Evolutionary conservation across 2,113 vertebrate genomes (phyloP), one percentile per base, ranked within the genome.

Genomic region (Misgurnus mizolepis): DNA sequence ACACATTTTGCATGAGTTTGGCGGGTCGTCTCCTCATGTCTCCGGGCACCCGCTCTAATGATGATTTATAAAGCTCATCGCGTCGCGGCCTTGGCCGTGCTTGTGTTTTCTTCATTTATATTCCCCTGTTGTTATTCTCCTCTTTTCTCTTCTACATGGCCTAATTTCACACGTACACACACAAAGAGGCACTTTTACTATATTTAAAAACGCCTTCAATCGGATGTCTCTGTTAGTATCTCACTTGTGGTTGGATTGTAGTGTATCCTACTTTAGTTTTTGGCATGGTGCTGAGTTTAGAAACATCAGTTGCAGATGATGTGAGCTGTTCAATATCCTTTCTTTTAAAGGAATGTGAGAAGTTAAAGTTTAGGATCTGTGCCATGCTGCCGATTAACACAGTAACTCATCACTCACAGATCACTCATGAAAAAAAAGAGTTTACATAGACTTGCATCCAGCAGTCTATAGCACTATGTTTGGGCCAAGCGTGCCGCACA

Each of bases 11-110:
- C 60, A 64, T 80, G 69, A 56, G 61, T 74, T 56, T 67, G 50
- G 61, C 10, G 68, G 69, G 68, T 65, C 61, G 22, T 60, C 67
- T 79, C 68, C 58, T 27, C 15, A 4, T 17, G 34, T 74, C 53
- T 43, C 70, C 53, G 49, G 69, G 47, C 61, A 71, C 62, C n/a
- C 11, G 1, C 8, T 67, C 64, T 81, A 74, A 80, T 75, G 40
- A 60, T 75, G 79, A 81, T 75, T 81, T 75, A 81, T 81, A 67
- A 45, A 12, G 71, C 64, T 47, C 40, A 39, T 67, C 40, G 27
- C 10, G 4, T 50, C 18, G 11, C 5, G 22, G 69, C 79, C 55
- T 67, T 60, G 65, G 79, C 71, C 53, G 39, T 66, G 49, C 70
- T 27, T 81, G 39, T 18, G 55, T 75, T 64, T 81, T 40, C 56